Evolutionary conservation across 2,113 vertebrate species (phyloP), one percentile per base, ranked within the genome.

Genomic region (Microtus ochrogaster): DNA sequence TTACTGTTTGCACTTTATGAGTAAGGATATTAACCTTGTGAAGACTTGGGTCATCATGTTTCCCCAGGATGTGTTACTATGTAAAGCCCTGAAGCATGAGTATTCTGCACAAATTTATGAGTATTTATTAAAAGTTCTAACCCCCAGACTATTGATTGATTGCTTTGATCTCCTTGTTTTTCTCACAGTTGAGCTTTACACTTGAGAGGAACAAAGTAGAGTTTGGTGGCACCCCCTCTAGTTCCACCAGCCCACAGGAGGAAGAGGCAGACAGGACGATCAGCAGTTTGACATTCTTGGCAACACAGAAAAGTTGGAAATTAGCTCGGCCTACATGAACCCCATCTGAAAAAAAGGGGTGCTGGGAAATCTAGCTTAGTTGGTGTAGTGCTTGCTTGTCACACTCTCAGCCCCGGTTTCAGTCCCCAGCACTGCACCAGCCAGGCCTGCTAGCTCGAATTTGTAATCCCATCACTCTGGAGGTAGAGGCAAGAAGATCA

Each of bases 71-170:
- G 47, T 95, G 78, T 88, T 92, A 88, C 70, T 96, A 22, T 77
- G n/a, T 92, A 95, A 94, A 84, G 30, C 72, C 41, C 28, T 33
- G 30, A 70, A n/a, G 10, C 44, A 86, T 47, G 92, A 92, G 84
- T 94, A 94, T 94, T 96, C 77, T 95, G 78, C 30, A 89, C 78
- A 95, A 49, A 96, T 98, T 89, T 91, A 66, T 95, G 73, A 82
- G 72, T 86, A 91, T 89, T 95, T 94, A 97, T 82, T 97, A 95
- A 84, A 96, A 89, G 41, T 94, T 96, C 58, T 96, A 63, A 4
- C 82, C 78, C 79, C 44, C 21, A 68, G 63, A 89, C 58, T 94
- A 83, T 73, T 94, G 94, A 86, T 86, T 90, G 74, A 77, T 94
- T 95, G 74, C 91, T 95, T 95, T 90, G 76, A 76, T 92, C 63